Percentiles rank a stretch among this genome's conserved stretches.
Evolutionary conservation across 2,797 vertebrate species (phyloP).

Genomic region (Cercopithecus mitis): DNA sequence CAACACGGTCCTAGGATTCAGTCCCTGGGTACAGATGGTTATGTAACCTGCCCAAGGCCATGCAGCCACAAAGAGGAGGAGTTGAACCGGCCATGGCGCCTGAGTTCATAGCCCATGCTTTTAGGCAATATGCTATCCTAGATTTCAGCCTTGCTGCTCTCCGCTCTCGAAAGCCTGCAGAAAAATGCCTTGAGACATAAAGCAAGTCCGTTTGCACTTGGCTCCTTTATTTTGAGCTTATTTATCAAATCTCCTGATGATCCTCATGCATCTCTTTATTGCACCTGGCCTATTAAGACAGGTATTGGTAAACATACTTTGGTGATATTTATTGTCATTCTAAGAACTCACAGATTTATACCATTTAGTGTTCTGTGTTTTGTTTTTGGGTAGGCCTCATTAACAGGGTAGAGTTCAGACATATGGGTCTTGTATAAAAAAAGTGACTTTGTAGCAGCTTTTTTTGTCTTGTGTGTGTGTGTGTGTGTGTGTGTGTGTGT

Average conservation of each 20-base stretch:
- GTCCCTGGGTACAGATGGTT: accelerated
- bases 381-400: not conserved
- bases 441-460: conserved; percentile 9
- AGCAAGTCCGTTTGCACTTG: not conserved
- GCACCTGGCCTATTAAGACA: not conserved
- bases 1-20: accelerated
- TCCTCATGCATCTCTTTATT: not conserved
- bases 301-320: not conserved
- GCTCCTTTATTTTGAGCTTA: not conserved
- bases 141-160: not conserved
- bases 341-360: not conserved
- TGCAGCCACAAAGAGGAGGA: accelerated
- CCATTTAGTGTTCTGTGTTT: not conserved
- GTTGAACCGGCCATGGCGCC: accelerated
- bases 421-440: not conserved
- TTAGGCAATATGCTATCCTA: accelerated
- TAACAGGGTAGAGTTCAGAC: not conserved
- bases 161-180: not conserved
- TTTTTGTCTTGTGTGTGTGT: not conserved
- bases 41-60: not conserved
- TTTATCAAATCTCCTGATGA: not conserved
- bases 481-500: too few species aligned
- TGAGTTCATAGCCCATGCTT: accelerated
- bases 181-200: not conserved
- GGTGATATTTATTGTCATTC: not conserved